Percentiles rank a stretch among this genome's conserved stretches.
Evolutionary conservation across 1,140 invertebrate species (phyloP).

Genomic region (Neodiprion virginianus): DNA sequence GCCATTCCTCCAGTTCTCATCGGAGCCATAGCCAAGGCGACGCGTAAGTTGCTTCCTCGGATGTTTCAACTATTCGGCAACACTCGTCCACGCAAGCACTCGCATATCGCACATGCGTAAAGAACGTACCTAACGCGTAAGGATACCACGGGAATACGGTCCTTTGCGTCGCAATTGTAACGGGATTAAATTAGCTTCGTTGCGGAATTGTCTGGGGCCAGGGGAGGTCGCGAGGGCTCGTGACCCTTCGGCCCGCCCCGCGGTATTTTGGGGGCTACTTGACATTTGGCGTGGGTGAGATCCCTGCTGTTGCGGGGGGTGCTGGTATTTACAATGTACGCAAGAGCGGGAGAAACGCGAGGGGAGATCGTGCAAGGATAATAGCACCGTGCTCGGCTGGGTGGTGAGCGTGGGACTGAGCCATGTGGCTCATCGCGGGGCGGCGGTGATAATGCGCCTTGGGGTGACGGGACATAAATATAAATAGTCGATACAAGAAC

Average conservation of each 20-base stretch:
- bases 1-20: slow-evolving; percentile 96
- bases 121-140: not conserved
- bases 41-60: slow-evolving; percentile 69
- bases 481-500: not conserved
- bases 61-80: no score
- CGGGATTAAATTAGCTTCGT: slow-evolving; percentile 53
- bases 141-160: slow-evolving; percentile 5
- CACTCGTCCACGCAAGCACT: no score
- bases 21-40: slow-evolving; percentile 94
- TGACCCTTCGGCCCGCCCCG: not conserved
- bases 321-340: slow-evolving; percentile 41
- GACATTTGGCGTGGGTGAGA: slow-evolving; percentile 46
- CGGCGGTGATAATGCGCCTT: slow-evolving; percentile 29
- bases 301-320: slow-evolving; percentile 31
- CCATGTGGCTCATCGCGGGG: slow-evolving; percentile 48
- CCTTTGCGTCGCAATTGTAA: slow-evolving; percentile 2
- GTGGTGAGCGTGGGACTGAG: slow-evolving; percentile 48
- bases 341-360: slow-evolving; percentile 20
- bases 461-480: slow-evolving; percentile 6
- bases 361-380: slow-evolving; percentile 28
- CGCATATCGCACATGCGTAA: no score
- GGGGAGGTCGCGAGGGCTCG: not conserved
- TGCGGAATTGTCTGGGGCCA: slow-evolving; percentile 33
- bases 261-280: slow-evolving; percentile 44
- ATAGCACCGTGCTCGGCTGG: slow-evolving; percentile 36